Base-by-base conservation (phyloP, 2,888 invertebrate genomes). In the Sinopyrophorus schimmeli region DNA sequence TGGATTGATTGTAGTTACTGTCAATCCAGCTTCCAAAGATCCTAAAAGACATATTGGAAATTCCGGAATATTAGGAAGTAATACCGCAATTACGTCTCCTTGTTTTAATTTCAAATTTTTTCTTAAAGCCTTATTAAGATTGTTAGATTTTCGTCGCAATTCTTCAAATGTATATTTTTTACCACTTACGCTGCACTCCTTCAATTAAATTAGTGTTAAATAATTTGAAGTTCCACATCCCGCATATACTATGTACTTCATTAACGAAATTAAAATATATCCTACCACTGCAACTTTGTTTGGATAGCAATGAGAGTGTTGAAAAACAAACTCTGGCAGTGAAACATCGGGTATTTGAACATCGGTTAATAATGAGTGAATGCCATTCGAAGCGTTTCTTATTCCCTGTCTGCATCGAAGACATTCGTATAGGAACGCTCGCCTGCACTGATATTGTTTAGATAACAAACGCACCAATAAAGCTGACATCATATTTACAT, bases 11-110 rank as follows among this genome's bases (percentile, higher is more conserved):
- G 87, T 83, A 0, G 89, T 86, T 2, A 85, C 79, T 6, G 81
- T 64, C 1, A 86, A 74, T 1, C 87, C 87, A 30, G 87, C 89
- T 60, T 83, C 83, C 20, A 86, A 61, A 14, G 81, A 77, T 0
- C 87, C 90, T 61, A 87, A 64, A 5, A 80, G 68, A 1, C 82
- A 79, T 6, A 89, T 73, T 0, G 84, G 80, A 64, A 79, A 86
- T 70, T 92, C 91, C 0, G 90, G 89, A 14, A 83, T 62, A 67
- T 92, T 92, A 1, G 89, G 88, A 41, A 89, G 65, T 63, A 88
- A 80, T 3, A 91, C 60, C 1, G 85, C 86, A 1, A 90, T 69
- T 0, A 84, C 78, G 61, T 90, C 86, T 0, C 84, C 83, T 54
- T 80, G 78, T 40, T 72, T 72, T n/a, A 89, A 68, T 47, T 84